Evolutionary conservation across 2,797 vertebrate genomes (phyloP), one percentile per base, ranked within the genome.

Genomic region (Hemitrygon akajei): DNA sequence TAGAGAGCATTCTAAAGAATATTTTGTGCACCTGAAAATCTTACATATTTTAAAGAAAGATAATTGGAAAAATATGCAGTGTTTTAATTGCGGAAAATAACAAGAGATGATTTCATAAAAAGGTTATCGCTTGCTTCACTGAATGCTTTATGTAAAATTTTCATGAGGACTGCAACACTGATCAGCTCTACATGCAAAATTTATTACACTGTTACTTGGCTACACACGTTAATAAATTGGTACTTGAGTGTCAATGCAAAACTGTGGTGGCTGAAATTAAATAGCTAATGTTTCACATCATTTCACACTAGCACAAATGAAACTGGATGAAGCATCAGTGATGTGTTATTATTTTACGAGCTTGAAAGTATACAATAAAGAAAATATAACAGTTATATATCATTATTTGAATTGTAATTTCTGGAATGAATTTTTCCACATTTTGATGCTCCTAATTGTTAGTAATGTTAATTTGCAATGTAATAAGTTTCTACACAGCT

Each of bases 181-280:
- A 93, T 93, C 75, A 71, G 71, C 16, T 76, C 7, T 30, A 56
- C 91, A 76, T 93, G 69, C 71, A 93, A 93, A 30, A 93, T 93
- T 93, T 93, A 93, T 93, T 18, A 40, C 27, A 7, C 91, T 93
- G 91, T 93, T 76, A 92, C 71, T 18, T 30, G 91, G 73, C 75
- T 73, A 47, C 91, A 5, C 71, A 76, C 91, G 76, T 76, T 30
- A 93, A 93, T 93, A 93, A 93, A 93, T 93, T 93, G 71, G 30
- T 93, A 76, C 91, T 93, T 58, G 27, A 40, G 37, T 93, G 71
- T 93, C 47, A 76, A 6, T 76, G 91, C 40, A 93, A 76, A 40
- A 93, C 91, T 14, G 3, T 86, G 56, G 27, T 6, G 5, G 91
- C 71, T 75, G 75, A 92, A 75, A 92, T 92, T 75, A 75, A 75